phyloP scores from a whole-genome alignment of 92 coral and sea anemone genomes.

The Nematostella vectensis region DNA sequence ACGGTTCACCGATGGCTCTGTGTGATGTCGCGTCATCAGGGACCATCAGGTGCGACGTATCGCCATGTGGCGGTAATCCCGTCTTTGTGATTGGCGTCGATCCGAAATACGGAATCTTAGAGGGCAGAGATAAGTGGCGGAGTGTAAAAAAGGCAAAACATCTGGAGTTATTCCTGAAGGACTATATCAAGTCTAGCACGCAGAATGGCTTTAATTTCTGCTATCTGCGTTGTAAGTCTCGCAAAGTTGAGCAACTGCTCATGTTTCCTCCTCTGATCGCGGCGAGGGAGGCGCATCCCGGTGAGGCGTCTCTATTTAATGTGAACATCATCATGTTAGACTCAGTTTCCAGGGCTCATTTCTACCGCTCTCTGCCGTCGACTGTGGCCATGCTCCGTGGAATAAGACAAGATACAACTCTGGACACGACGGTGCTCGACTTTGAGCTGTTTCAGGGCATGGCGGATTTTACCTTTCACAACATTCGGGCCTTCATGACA shows the following conservation, averaged over 20 bases:
- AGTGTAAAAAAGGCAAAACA: conserved; percentile 20
- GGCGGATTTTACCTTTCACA: conserved; percentile 84
- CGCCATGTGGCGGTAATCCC: conserved; percentile 50
- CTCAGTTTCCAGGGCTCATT: conserved; percentile 76
- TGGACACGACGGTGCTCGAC: conserved; percentile 62
- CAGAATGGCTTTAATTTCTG: conserved; percentile 61
- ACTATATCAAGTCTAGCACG: conserved; percentile 36
- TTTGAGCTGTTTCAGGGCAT: conserved; percentile 71
- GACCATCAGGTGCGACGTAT: conserved; percentile 47
- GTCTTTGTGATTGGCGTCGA: conserved; percentile 58
- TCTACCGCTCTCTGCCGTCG: conserved; percentile 75
- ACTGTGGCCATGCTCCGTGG: conserved; percentile 45
- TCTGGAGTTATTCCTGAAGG: conserved; percentile 36
- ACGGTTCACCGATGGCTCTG: too few relatives aligned
- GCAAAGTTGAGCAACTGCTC: conserved; percentile 40
- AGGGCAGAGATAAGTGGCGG: conserved; percentile 17
- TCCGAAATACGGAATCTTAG: conserved; percentile 55
- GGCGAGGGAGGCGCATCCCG: conserved; percentile 1
- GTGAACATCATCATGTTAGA: conserved; percentile 63
- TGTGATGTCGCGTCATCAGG: conserved; percentile 49
- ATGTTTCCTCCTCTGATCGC: conserved; percentile 56
- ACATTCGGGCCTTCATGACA: conserved; percentile 71
- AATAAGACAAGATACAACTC: conserved; percentile 41
- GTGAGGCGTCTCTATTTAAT: conserved; percentile 28
- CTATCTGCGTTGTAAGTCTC: conserved; percentile 48